phyloP scores from a whole-genome alignment of 2,888 invertebrate species.

The Cacoxenus indagator region DNA sequence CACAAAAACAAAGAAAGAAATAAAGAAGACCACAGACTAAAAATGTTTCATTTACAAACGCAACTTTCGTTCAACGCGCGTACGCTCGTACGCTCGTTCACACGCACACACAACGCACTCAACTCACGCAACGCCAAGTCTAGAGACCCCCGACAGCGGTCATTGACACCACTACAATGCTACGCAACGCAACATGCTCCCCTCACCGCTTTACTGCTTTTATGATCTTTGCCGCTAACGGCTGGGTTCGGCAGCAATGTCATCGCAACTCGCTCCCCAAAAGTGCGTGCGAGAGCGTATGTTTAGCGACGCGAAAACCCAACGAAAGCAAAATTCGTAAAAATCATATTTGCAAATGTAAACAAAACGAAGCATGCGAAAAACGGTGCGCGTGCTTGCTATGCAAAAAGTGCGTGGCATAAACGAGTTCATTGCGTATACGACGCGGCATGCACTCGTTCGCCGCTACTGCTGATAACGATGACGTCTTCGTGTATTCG shows the following conservation, averaged over 20 bases:
- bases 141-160: not conserved
- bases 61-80: not conserved
- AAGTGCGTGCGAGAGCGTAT: not conserved
- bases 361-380: not conserved
- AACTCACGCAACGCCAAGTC: not conserved
- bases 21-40: not conserved
- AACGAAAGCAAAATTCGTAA: too few species aligned
- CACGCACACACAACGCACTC: not conserved
- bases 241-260: too few species aligned
- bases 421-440: not conserved
- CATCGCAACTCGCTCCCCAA: too few species aligned
- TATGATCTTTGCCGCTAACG: too few species aligned
- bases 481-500: too few species aligned
- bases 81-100: not conserved
- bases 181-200: not conserved
- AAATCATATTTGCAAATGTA: not conserved
- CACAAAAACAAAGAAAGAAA: not conserved
- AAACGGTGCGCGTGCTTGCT: too few species aligned
- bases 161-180: not conserved
- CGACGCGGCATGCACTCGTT: not conserved
- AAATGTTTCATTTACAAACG: not conserved
- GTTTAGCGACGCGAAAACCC: not conserved
- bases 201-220: not conserved
- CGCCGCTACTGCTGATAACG: not conserved
- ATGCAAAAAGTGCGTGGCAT: conserved; percentile 3